Evolutionary conservation across 2,888 invertebrate species (phyloP), one percentile per base, ranked within the genome.

Genomic region (Mongoloraphidia duomilia): DNA sequence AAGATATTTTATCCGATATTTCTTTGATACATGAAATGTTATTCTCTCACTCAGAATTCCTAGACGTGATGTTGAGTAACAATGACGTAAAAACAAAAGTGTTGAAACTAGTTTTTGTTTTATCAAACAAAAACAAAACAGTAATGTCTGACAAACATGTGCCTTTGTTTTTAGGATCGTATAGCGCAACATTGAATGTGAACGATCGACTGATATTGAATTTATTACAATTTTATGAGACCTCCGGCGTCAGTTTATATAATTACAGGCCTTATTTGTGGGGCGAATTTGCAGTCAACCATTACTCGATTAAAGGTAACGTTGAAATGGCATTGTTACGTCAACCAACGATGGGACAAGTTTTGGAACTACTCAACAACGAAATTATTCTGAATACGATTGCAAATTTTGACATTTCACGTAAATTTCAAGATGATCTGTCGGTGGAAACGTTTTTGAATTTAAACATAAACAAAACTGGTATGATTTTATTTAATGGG

Each of bases 231-330:
- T 69, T 76, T 52, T 85, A 85, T 66, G 84, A 90, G 67, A 68
- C 68, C 51, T 77, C 77, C 60, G 79, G 79, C 46, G 70, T 80
- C 50, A 75, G 77, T 14, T 70, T 85, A 10, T 70, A 74, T 45
- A 73, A 80, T 57, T 84, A 76, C 63, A 65, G 84, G 53, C 92
- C 92, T 0, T 86, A 84, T 59, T 69, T 92, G 1, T 93, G 88
- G 84, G 90, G 91, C 1, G 79, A 80, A 61, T 78, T 84, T 3
- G 91, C 89, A 0, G 79, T 84, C 1, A 78, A 79, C 46, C 80
- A 86, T 62, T 89, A 88, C 61, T 80, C 85, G 2, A 73, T 87
- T 0, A 71, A 76, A 45, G 73, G 75, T 12, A 71, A 73, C 45
- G 63, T 70, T 1, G 72, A 74, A 35, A 72, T 71, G 46, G 77